Evolutionary conservation across 2,797 vertebrate species (phyloP), one percentile per base, ranked within the genome.

Genomic region (Allobates femoralis): DNA sequence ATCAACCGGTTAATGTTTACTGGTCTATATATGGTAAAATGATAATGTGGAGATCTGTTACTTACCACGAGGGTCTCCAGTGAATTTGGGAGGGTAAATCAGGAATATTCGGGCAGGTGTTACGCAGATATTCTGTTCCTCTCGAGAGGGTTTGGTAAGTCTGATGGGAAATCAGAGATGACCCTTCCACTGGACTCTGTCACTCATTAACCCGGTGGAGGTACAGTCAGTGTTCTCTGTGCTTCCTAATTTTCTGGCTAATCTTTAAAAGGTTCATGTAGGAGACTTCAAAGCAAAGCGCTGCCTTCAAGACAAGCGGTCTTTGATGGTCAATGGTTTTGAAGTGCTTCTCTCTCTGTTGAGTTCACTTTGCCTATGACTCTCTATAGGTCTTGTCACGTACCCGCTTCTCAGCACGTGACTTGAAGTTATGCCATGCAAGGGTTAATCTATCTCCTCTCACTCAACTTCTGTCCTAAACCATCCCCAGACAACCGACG

Each of bases 131-230:
- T 32, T 32, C 73, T 46, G 21, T 53, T 30, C 69, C 21, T 41
- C 16, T 16, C 51, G 41, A 32, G 41, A 58, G 66, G 15, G 26
- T 21, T 69, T 60, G 32, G 32, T 69, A 32, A 19, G 56, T 62
- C 51, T 73, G 76, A 79, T 84, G 86, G 64, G 81, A 78, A 81
- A 62, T 84, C 32, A 80, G 23, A 28, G 28, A 12, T 87, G 85
- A 86, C 85, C 85, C 85, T 83, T 83, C 71, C 30, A 78, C 80
- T 77, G 71, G 69, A 69, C 80, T 78, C 34, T 34, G 85, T 78
- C 73, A 86, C 73, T 86, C 14, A 86, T 86, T 86, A 86, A 83
- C 80, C 51, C 69, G 75, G 46, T 50, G 46, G 76, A 16, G 19
- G 21, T 21, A 46, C 62, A 46, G 79, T 50, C 74, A 67, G 26